phyloP scores from a whole-genome alignment of 1,140 invertebrate species.

The Asobara japonica region DNA sequence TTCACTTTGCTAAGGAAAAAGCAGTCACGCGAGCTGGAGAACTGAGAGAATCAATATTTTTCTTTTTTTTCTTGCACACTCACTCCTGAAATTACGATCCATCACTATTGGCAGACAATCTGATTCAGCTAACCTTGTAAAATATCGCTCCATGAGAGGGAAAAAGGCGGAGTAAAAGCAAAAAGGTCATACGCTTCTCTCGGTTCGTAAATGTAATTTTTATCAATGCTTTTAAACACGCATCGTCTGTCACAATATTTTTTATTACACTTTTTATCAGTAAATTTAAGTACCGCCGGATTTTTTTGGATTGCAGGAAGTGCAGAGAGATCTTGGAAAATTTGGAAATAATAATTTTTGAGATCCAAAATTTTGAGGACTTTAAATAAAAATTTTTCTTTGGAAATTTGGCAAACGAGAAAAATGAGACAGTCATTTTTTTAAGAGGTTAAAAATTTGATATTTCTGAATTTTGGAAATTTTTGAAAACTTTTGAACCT shows the following conservation, averaged over 20 bases:
- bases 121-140: constrained; percentile 1
- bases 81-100: neutral
- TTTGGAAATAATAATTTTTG: too few species aligned
- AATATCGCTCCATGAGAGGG: neutral
- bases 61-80: neutral
- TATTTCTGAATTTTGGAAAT: too few species aligned
- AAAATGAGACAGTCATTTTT: too few species aligned
- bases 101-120: constrained; percentile 3
- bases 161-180: neutral
- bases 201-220: neutral
- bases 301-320: too few species aligned
- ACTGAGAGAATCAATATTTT: neutral
- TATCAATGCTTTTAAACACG: neutral
- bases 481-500: too few species aligned
- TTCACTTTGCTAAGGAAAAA: neutral
- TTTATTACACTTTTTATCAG: neutral
- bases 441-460: too few species aligned
- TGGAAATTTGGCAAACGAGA: too few species aligned
- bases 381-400: too few species aligned
- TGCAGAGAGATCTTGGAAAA: too few species aligned
- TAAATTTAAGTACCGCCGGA: too few species aligned
- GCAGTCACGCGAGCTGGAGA: neutral
- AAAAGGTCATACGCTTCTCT: neutral
- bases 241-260: neutral
- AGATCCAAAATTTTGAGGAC: too few species aligned